Percentiles rank a stretch among this genome's conserved stretches.
These are phyloP conservation scores for Sakesphorus luctuosus DNA, from an alignment of 2,113 vertebrate species.

Conservation along the genomic window DNA sequence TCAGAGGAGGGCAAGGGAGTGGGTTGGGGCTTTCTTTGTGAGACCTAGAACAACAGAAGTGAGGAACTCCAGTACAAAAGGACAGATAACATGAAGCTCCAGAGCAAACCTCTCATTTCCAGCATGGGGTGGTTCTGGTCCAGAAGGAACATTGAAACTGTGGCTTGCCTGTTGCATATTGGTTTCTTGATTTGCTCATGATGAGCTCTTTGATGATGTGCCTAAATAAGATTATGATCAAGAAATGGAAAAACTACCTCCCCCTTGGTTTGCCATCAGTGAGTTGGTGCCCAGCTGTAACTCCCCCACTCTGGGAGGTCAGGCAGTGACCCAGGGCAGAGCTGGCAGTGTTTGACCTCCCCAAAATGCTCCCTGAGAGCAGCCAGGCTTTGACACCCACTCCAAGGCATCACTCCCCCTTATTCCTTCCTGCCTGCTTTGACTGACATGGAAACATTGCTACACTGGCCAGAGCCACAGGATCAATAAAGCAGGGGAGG, in stretches of 20 bases:
- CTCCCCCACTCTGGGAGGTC: background rate
- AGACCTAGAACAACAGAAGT: background rate
- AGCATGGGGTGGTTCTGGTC: background rate
- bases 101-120: background rate
- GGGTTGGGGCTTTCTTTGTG: accelerated
- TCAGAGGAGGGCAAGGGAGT: background rate
- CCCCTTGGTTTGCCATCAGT: background rate
- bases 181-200: background rate
- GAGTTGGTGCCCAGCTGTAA: background rate
- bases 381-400: background rate
- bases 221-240: background rate
- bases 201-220: background rate
- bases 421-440: background rate
- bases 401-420: background rate
- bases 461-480: background rate
- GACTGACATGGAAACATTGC: background rate
- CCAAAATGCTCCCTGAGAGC: background rate
- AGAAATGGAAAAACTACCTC: background rate
- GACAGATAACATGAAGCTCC: background rate
- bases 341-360: background rate
- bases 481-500: constrained; percentile 42
- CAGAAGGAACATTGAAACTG: accelerated
- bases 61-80: background rate
- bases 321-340: background rate
- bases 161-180: accelerated